Base-by-base conservation (phyloP, 2,797 vertebrate genomes). In the Carcharodon carcharias region DNA sequence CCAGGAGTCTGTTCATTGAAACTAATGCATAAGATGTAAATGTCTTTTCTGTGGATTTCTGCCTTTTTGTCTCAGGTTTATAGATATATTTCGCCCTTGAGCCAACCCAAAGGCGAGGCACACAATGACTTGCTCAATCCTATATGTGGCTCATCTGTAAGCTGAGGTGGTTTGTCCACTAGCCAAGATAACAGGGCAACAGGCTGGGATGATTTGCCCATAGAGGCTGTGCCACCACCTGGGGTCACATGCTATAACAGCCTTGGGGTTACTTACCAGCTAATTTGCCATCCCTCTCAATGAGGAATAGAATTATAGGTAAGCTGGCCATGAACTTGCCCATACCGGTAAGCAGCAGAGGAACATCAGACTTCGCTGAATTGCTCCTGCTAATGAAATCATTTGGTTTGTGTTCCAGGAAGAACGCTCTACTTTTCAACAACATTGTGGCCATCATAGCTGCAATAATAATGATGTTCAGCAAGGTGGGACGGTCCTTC, bases 401-500 rank as follows among this genome's bases (percentile, higher is more conserved):
- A n/a, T 7, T 93, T 35, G 31, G 6, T 67, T 50, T 88, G n/a
- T 96, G 58, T 96, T 97, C 16, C 97, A 99, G 98, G 97, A 99
- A 99, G 97, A 98, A 97, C 96, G 95, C 97, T 0, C 97, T 98
- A 97, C 97, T 98, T 23, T 97, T 97, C 73, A 98, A 97, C 97
- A 98, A 98, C 96, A 87, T 97, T 3, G 96, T 98, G 96, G 54
- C 96, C 67, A 96, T 99, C 61, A 54, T 97, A 88, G 97, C 97
- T 0, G 97, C 98, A 45, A 96, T 95, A 61, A 96, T 98, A 96
- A 98, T 99, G 98, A 96, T 98, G 95, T 80, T 97, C 11, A 98
- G 98, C 96, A 97, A 97, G 96, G 0, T 50, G 0, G 97, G 97
- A 45, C 97, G 97, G 26, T 99, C 98, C 0, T 99, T 98, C 97